Conservation (phyloP, 2,113 vertebrate species). For the Morone chrysops region DNA sequence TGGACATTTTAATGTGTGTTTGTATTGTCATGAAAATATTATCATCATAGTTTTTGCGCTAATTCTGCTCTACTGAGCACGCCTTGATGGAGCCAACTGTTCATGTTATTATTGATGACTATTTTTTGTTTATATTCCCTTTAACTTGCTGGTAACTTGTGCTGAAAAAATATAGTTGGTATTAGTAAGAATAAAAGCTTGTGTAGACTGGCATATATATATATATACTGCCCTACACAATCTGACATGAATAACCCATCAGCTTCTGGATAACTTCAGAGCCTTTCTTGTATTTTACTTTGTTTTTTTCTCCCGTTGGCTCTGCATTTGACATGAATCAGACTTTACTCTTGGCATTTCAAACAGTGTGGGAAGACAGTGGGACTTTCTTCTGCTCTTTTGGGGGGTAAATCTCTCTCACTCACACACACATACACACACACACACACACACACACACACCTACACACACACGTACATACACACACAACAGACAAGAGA, state of each 20-base stretch:
- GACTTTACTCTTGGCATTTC: conserved; percentile 26
- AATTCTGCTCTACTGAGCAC: conserved; percentile 15
- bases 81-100: background rate
- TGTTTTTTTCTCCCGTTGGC: conserved; percentile 4
- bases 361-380: conserved; percentile 36
- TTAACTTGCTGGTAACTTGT: background rate
- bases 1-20: conserved; percentile 43
- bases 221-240: background rate
- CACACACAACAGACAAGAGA: conserved; percentile 17
- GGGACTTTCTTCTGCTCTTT: conserved; percentile 26
- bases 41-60: conserved; percentile 2
- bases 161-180: background rate
- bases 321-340: conserved; percentile 42
- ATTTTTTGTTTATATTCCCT: background rate
- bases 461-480: conserved; percentile 6
- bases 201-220: conserved; percentile 1
- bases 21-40: conserved; percentile 28
- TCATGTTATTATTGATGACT: background rate
- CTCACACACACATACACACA: background rate
- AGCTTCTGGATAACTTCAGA: conserved; percentile 7
- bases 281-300: background rate
- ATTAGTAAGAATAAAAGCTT: background rate
- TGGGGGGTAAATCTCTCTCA: background rate
- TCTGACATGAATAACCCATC: conserved; percentile 22
- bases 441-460: background rate